Base-by-base conservation (phyloP, 2,888 invertebrate genomes). In the Caenorhabditis panamensis region DNA sequence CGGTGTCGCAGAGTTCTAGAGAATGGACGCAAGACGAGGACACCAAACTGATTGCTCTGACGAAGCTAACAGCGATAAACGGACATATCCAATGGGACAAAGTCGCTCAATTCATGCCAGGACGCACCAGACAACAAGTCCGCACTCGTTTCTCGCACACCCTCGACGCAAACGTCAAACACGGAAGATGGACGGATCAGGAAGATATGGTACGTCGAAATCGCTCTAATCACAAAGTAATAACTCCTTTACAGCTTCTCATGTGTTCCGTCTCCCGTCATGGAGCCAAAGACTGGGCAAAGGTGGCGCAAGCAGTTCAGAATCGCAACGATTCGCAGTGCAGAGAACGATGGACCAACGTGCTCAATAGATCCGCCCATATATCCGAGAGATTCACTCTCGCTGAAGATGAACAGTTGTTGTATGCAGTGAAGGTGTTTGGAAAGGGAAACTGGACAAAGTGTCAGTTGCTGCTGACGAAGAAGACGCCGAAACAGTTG, bases 71-170 rank as follows among this genome's bases (percentile, higher is more conserved):
- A 82, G 93, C 92, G 82, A 92, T 94, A 61, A 95, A 94, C 20
- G 92, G 93, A 76, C 93, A 93, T 56, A 94, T 95, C 82, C 94
- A 95, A 0, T 96, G 95, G 95, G 93, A 93, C 2, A 93, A 93
- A 89, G 90, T 90, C 16, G 83, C 88, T 2, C 83, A 88, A 18
- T 86, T 87, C 69, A 88, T 90, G 86, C 87, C 87, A 11, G 88
- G 88, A 4, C 73, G 90, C 22, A 85, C 79, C 13, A 82, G 86
- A 18, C 75, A 78, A 24, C 86, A 88, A 80, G 87, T 89, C 26
- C 72, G 86, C 13, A 80, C 77, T 5, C 82, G 88, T 3, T 89
- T 84, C 66, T 56, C 69, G 4, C 85, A 87, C n/a, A 85, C 83
- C 1, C 73, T 89, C 16, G 86, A 88, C 51, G 61, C 77, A 4